Evolutionary conservation across 1,140 invertebrate genomes (phyloP).

Genomic region (Achatina immaculata): DNA sequence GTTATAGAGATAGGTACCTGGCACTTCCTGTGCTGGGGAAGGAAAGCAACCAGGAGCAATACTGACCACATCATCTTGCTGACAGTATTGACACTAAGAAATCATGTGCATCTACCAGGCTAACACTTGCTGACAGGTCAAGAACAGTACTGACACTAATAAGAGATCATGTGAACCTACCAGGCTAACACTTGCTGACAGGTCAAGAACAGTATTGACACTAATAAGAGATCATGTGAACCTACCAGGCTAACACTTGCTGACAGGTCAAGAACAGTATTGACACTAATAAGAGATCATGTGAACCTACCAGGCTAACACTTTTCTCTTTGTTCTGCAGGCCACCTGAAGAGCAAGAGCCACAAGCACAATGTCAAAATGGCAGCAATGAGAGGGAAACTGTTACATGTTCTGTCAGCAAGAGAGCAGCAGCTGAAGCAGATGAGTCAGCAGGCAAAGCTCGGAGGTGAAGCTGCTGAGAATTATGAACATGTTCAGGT

Average conservation of each 20-base stretch:
- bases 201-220: background rate
- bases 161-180: too few relatives aligned
- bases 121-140: too few relatives aligned
- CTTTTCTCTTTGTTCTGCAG: conserved; percentile 9
- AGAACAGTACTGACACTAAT: too few relatives aligned
- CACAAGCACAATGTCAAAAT: conserved; percentile 26
- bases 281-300: background rate
- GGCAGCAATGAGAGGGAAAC: background rate
- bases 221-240: background rate
- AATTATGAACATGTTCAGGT: too few relatives aligned
- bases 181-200: too few relatives aligned
- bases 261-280: background rate
- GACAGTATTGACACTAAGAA: too few relatives aligned
- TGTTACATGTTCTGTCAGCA: conserved; percentile 7
- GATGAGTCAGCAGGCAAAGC: background rate
- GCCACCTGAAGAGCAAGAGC: conserved; percentile 30
- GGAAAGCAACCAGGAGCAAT: too few relatives aligned
- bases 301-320: background rate
- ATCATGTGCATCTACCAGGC: too few relatives aligned
- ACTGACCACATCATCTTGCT: too few relatives aligned
- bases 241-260: background rate
- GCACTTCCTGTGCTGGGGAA: too few relatives aligned
- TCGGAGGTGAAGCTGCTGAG: background rate
- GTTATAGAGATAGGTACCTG: too few relatives aligned
- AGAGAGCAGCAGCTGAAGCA: conserved; percentile 18